A percentile compares a stretch with the other conserved stretches of the same genome.
Conservation (phyloP, 2,888 invertebrate species). For the Philereme vetulata region DNA sequence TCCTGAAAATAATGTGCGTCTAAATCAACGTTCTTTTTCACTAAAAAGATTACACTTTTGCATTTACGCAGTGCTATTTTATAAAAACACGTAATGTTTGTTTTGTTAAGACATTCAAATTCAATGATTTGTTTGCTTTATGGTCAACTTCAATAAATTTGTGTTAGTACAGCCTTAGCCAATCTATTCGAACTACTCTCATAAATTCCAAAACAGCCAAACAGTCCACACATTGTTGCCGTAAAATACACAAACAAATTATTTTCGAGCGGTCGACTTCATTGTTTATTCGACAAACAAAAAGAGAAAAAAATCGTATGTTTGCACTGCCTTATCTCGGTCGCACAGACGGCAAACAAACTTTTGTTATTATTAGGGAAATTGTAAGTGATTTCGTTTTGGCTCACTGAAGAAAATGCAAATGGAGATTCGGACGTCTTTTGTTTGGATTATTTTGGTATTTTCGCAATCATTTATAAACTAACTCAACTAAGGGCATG, state of each 20-base stretch:
- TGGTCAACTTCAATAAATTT: background rate
- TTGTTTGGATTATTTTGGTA: slow-evolving; percentile 13
- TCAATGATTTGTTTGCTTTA: too few species aligned
- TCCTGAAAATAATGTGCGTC: background rate
- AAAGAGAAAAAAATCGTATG: slow-evolving; percentile 36
- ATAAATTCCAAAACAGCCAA: slow-evolving; percentile 3
- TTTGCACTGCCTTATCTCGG: slow-evolving; percentile 41
- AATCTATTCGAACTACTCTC: background rate
- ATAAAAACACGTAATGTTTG: too few species aligned
- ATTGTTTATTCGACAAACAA: slow-evolving; percentile 33
- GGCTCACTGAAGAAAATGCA: slow-evolving; percentile 24
- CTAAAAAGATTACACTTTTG: too few species aligned
- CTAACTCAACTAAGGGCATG: too few species aligned
- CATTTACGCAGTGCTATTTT: too few species aligned
- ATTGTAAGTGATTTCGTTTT: slow-evolving; percentile 41
- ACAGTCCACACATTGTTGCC: slow-evolving; percentile 11
- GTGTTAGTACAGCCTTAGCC: background rate
- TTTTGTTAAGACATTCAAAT: too few species aligned
- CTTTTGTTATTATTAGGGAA: slow-evolving; percentile 43
- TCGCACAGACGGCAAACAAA: slow-evolving; percentile 40
- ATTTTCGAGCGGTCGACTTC: slow-evolving; percentile 33
- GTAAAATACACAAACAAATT: slow-evolving; percentile 32
- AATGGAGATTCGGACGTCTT: slow-evolving; percentile 27
- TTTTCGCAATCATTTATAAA: background rate
- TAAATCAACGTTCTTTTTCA: background rate